A percentile compares a stretch with the other conserved stretches of the same genome.
phyloP scores from a whole-genome alignment of 2,113 vertebrate genomes.

The Burhinus oedicnemus region DNA sequence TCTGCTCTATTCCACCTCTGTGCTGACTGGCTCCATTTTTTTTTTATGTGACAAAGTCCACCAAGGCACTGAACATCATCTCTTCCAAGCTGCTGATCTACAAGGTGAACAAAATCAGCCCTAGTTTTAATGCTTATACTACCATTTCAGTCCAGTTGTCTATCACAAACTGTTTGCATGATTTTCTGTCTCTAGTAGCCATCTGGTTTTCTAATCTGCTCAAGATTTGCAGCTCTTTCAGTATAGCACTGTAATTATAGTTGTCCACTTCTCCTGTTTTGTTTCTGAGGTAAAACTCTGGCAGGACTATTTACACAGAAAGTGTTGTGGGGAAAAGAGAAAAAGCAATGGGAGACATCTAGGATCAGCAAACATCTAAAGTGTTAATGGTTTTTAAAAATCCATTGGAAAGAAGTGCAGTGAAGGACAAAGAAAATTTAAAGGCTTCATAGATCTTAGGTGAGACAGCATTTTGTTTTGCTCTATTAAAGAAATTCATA shows the following conservation, averaged over 20 bases:
- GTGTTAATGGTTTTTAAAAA: not conserved
- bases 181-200: not conserved
- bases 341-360: not conserved
- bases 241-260: not conserved
- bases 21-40: not conserved
- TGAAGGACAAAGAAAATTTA: not conserved
- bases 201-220: not conserved
- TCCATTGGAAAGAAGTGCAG: not conserved
- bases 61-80: not conserved
- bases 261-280: not conserved
- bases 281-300: not conserved
- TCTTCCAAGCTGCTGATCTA: not conserved
- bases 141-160: not conserved
- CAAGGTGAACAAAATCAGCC: not conserved
- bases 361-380: not conserved
- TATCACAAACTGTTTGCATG: not conserved
- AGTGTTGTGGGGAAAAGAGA: not conserved
- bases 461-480: not conserved
- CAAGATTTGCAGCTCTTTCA: not conserved
- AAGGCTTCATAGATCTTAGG: not conserved
- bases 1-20: not conserved
- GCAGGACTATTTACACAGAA: not conserved
- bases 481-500: not conserved
- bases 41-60: not conserved
- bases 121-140: not conserved